Evolutionary conservation across 2,797 vertebrate genomes (phyloP).

Genomic region (Pachyuromys duprasi): DNA sequence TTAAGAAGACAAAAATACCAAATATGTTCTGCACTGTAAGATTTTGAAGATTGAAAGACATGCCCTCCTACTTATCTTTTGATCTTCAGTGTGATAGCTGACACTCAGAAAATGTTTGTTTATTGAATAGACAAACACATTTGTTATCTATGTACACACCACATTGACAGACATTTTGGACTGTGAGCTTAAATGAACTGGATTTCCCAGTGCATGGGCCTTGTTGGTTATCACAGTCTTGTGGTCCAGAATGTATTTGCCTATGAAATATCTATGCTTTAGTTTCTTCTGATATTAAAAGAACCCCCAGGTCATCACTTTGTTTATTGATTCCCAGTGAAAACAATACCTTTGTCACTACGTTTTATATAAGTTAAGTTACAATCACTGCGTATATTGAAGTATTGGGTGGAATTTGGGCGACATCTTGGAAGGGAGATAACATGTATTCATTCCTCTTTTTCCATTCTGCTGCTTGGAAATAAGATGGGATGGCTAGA

Average conservation of each 20-base stretch:
- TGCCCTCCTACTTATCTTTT: background rate
- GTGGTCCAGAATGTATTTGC: background rate
- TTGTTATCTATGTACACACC: conserved; percentile 7
- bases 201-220: background rate
- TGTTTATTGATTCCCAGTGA: background rate
- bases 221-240: background rate
- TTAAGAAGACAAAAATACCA: background rate
- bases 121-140: conserved; percentile 31
- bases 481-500: conserved; percentile 23
- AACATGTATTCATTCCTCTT: background rate
- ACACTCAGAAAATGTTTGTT: conserved; percentile 49
- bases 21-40: background rate
- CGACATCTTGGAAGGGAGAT: background rate
- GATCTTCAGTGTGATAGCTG: background rate
- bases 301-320: conserved; percentile 1
- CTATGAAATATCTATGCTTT: conserved; percentile 7
- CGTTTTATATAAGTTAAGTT: background rate
- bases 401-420: background rate
- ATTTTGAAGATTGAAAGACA: background rate
- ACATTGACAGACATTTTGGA: conserved; percentile 20
- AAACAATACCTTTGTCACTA: conserved; percentile 45
- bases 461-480: conserved; percentile 36
- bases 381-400: conserved; percentile 11
- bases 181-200: conserved; percentile 10
- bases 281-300: conserved; percentile 16